Conservation (phyloP, 2,113 vertebrate genomes). For the Penelope pileata region DNA sequence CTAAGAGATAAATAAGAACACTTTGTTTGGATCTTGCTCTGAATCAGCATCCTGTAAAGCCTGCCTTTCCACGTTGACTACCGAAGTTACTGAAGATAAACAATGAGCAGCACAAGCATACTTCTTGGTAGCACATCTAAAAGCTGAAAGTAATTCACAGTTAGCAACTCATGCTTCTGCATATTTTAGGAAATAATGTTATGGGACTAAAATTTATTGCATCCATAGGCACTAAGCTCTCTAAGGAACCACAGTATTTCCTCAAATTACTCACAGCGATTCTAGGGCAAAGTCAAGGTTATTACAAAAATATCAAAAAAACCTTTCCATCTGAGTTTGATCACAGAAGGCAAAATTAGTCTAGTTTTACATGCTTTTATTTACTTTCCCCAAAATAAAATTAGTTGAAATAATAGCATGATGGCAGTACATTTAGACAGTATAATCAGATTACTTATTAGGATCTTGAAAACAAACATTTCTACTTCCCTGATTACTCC, state of each 20-base stretch:
- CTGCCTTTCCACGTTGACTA: neutral
- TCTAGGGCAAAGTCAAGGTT: neutral
- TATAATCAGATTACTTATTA: neutral
- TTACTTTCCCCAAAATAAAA: constrained; percentile 12
- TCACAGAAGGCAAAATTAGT: neutral
- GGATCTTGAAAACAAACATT: neutral
- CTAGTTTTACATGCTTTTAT: neutral
- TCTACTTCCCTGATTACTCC: neutral
- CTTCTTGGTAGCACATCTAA: neutral
- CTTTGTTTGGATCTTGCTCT: neutral
- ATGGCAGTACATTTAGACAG: constrained; percentile 8
- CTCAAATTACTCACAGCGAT: neutral
- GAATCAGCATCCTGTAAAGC: neutral
- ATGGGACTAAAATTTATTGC: neutral
- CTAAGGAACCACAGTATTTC: neutral
- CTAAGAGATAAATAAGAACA: neutral
- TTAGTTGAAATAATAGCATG: neutral
- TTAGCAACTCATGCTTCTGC: neutral
- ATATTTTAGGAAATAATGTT: neutral
- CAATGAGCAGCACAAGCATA: neutral
- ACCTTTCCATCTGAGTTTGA: neutral
- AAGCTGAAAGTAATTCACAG: neutral
- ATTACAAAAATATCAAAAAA: neutral
- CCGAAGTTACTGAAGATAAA: neutral
- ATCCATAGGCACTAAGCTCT: neutral